Evolutionary conservation across 2,888 invertebrate species (phyloP), one percentile per base, ranked within the genome.

Genomic region (Xanthorhoe designata): DNA sequence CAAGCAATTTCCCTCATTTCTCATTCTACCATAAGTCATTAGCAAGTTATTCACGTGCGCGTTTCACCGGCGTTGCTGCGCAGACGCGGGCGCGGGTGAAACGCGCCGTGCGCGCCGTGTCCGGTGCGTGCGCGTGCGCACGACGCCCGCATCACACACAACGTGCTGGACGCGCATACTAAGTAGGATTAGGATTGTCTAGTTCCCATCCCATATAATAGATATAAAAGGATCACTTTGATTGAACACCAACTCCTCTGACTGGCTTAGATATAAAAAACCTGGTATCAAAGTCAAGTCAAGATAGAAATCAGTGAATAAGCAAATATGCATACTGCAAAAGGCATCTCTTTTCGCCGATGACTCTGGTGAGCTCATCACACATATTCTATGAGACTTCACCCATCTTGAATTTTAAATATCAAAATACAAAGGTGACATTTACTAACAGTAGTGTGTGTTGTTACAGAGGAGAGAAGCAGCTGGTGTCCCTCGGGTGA

Each of bases 51-150:
- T 15, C 49, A 50, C 58, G 58, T 35, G 24, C 13, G 55, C 29
- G 56, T 24, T 24, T n/a, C 15, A 15, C 56, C n/a, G n/a, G 0
- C 32, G 18, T 13, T 9, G 38, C 38, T 13, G 38, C 13, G 38
- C 13, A 13, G 35, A 7, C 49, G 58, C 49, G 49, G 18, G 58
- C 35, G 58, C 49, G 49, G 18, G 58, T 3, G 58, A 50, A 35
- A 19, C 58, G 58, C 49, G 49, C 49, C 58, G 49, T 32, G 32
- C 49, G 57, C 7, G 49, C 35, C 58, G 58, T 35, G 49, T 57
- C 58, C 58, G 49, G 35, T 2, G 8, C 38, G 5, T 52, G 24
- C 52, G 15, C 52, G 19, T 50, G 52, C 49, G 58, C 58, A 49
- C 58, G 50, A 35, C 18, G 35, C 35, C 35, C 0, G 49, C 58